A percentile compares a stretch with the other conserved stretches of the same genome.
Conservation (phyloP, 1,140 invertebrate species). For the Drosophila serrata region DNA sequence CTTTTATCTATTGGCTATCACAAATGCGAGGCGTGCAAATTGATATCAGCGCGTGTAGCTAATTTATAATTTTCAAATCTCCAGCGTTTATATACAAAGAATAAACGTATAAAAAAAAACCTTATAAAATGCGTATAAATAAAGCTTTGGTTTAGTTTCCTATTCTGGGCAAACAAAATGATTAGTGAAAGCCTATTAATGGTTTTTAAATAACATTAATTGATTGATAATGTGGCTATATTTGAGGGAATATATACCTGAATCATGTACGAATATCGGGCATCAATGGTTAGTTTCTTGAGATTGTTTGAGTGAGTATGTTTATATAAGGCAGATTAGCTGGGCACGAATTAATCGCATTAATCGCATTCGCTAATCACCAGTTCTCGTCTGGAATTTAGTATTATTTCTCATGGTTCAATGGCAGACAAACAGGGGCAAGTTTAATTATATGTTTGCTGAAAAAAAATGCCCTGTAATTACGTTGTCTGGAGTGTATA, state of each 20-base stretch:
- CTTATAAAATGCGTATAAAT: background rate
- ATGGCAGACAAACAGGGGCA: conserved; percentile 12
- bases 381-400: conserved; percentile 35
- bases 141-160: conserved; percentile 41
- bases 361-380: conserved; percentile 27
- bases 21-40: conserved; percentile 58
- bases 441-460: conserved; percentile 40
- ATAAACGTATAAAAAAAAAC: background rate
- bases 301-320: background rate
- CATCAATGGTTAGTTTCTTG: conserved; percentile 15
- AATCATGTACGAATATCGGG: background rate
- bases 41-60: conserved; percentile 70
- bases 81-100: conserved; percentile 13
- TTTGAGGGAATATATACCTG: conserved; percentile 4
- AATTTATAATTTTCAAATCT: conserved; percentile 60
- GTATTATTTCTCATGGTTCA: conserved; percentile 36
- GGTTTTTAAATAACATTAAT: conserved; percentile 74
- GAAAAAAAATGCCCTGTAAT: conserved; percentile 15
- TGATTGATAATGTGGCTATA: conserved; percentile 49
- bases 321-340: conserved; percentile 18
- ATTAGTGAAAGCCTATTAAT: conserved; percentile 80
- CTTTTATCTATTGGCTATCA: conserved; percentile 46
- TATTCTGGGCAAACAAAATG: conserved; percentile 72
- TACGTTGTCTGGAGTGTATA: conserved; percentile 23
- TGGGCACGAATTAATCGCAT: conserved; percentile 33